These are phyloP conservation scores for Cephus spinipes DNA, from an alignment of 2,888 invertebrate species.

Conservation along the genomic window DNA sequence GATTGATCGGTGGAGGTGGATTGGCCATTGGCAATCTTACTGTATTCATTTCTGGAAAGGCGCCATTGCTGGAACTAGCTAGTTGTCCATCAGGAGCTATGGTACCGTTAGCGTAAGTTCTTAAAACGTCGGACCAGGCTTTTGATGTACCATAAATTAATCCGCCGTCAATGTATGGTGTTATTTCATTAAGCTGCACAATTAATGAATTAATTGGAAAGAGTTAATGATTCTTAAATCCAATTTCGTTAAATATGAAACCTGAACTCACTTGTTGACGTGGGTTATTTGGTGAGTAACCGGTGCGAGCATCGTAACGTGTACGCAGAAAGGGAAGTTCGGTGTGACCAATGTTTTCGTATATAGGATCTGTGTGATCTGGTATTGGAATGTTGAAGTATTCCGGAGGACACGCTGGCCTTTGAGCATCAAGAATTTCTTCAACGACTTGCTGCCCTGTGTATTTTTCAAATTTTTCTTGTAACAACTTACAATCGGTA, in stretches of 20 bases:
- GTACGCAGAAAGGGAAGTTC: slow-evolving; percentile 70
- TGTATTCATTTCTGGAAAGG: slow-evolving; percentile 69
- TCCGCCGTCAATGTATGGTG: slow-evolving; percentile 73
- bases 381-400: slow-evolving; percentile 72
- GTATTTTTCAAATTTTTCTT: not conserved
- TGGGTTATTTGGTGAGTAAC: slow-evolving; percentile 72
- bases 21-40: slow-evolving; percentile 71
- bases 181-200: slow-evolving; percentile 71
- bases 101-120: slow-evolving; percentile 67
- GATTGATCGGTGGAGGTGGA: slow-evolving; percentile 70
- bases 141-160: slow-evolving; percentile 72
- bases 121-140: slow-evolving; percentile 71
- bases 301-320: slow-evolving; percentile 70
- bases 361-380: slow-evolving; percentile 60
- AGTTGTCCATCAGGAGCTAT: slow-evolving; percentile 66
- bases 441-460: slow-evolving; percentile 74
- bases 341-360: slow-evolving; percentile 48
- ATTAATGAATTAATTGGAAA: not conserved
- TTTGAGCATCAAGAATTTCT: slow-evolving; percentile 73
- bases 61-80: slow-evolving; percentile 64
- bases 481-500: not conserved
- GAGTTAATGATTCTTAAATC: not conserved
- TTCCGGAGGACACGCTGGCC: slow-evolving; percentile 73
- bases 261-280: slow-evolving; percentile 69
- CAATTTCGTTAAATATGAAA: not conserved